Base-by-base conservation (phyloP, 2,113 vertebrate species). In the Amphiprion percula region DNA sequence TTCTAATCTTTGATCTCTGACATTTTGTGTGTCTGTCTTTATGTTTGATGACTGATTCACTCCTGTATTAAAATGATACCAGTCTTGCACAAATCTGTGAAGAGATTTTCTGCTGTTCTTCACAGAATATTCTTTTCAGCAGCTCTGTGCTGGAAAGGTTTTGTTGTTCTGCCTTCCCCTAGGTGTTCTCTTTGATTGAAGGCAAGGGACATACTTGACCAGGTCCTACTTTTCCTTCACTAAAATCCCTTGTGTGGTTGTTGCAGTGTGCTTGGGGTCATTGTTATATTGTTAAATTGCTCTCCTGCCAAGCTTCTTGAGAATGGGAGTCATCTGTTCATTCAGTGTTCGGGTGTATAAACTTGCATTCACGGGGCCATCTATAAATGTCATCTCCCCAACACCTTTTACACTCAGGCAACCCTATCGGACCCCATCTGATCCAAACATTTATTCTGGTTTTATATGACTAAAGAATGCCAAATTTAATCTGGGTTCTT, bases 41-140 rank as follows among this genome's bases (percentile, higher is more conserved):
- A 5, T 52, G 21, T n/a, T n/a, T 21, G 19, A 17, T 3, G 8
- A 61, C 7, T 37, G 11, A 59, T 50, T 59, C 24, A n/a, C 21
- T 47, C 26, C 12, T 63, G 47, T 44, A 6, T 10, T 28, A 21
- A 30, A n/a, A 30, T 30, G 50, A 30, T 3, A 5, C 30, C 17
- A 30, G 30, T 30, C 30, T 30, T 30, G 30, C 30, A 10, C n/a
- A 8, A 53, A n/a, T 53, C n/a, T 53, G n/a, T 53, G 52, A 10
- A 58, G 54, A 70, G 23, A 70, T 69, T 19, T 46, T 58, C 39
- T 21, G 12, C 58, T 24, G n/a, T 30, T 62, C 60, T 62, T 62
- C 39, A 60, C 15, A 77, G 66, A 69, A 28, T 23, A 55, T 28
- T 24, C 28, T 54, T 64, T 70, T 63, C 50, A 64, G 52, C 39